Conservation (phyloP, 1,140 invertebrate species). For the Drepana arcuata region DNA sequence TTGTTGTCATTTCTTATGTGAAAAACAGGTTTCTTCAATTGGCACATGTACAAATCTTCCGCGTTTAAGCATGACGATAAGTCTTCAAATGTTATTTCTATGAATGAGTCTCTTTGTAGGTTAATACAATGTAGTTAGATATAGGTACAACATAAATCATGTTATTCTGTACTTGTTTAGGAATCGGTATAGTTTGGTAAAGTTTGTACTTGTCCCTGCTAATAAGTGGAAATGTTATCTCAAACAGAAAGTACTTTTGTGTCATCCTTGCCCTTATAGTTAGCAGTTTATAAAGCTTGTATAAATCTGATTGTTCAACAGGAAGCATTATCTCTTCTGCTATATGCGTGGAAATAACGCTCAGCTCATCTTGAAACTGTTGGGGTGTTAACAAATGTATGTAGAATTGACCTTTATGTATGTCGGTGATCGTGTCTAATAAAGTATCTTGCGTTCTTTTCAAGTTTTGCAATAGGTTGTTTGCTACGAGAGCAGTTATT, state of each 20-base stretch:
- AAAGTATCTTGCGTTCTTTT: slow-evolving; percentile 10
- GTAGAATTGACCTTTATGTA: slow-evolving; percentile 11
- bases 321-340: neutral
- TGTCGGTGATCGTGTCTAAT: slow-evolving; percentile 12
- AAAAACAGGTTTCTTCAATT: slow-evolving; percentile 3
- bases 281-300: slow-evolving; percentile 1
- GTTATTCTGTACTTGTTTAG: neutral
- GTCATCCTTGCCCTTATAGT: slow-evolving; percentile 9
- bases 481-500: slow-evolving; percentile 7
- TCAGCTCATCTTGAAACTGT: neutral
- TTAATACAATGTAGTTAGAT: slow-evolving; percentile 7
- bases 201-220: slow-evolving; percentile 13
- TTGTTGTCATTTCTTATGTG: slow-evolving; percentile 8
- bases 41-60: slow-evolving; percentile 2
- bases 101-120: slow-evolving; percentile 8
- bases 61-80: slow-evolving; percentile 3
- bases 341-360: neutral
- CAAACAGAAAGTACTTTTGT: slow-evolving; percentile 13
- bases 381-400: slow-evolving; percentile 2
- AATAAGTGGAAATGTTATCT: slow-evolving; percentile 13
- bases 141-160: slow-evolving; percentile 5
- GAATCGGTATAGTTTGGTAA: slow-evolving; percentile 9
- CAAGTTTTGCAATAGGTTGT: slow-evolving; percentile 7
- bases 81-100: neutral
- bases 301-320: neutral